Conservation (phyloP, 35 echinoderm and acorn worm genomes). For the Acanthaster planci region DNA sequence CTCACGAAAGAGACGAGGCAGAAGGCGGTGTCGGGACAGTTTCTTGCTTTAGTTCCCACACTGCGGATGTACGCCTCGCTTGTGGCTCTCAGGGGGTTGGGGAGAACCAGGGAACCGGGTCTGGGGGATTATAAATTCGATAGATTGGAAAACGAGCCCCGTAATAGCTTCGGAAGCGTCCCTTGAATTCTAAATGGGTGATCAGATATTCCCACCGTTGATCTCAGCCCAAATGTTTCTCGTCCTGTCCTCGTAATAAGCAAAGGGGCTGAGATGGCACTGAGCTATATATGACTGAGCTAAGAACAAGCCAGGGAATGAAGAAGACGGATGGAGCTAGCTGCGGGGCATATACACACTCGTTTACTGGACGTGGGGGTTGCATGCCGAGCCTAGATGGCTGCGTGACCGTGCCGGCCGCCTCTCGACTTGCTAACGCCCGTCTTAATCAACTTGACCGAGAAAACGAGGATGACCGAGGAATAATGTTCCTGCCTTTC, state of each 20-base stretch:
- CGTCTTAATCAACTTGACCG: constrained; percentile 29
- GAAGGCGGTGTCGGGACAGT: no score
- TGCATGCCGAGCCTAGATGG: no score
- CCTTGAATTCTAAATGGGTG: background rate
- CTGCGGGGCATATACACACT: background rate
- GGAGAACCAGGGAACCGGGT: background rate
- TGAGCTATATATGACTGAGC: background rate
- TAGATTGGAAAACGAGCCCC: constrained; percentile 7
- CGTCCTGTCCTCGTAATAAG: no score
- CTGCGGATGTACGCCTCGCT: no score
- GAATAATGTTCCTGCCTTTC: no score
- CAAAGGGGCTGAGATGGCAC: no score
- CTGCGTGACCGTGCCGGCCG: no score
- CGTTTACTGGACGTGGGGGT: no score
- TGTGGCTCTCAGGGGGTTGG: background rate
- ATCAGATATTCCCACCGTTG: background rate
- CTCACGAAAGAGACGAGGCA: no score
- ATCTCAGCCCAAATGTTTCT: background rate
- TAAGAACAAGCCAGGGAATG: background rate
- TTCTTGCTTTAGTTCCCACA: no score
- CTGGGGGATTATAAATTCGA: background rate
- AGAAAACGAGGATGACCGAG: background rate
- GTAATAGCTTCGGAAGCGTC: constrained; percentile 4
- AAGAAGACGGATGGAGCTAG: background rate
- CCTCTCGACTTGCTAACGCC: background rate